Base-by-base conservation (phyloP, 2,888 invertebrate species). In the Eupithecia pulchellata region DNA sequence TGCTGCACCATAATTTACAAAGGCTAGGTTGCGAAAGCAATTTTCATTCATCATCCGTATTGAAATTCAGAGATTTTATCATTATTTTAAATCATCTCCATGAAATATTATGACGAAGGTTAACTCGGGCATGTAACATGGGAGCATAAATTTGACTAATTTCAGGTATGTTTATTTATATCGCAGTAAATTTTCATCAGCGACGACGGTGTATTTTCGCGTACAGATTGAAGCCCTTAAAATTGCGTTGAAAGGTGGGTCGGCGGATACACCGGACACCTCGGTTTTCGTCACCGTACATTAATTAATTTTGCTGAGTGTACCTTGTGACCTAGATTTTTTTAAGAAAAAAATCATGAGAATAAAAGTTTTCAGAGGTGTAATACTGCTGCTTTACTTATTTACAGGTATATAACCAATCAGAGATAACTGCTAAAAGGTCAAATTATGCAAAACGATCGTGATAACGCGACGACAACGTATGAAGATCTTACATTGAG, bases 271-370 rank as follows among this genome's bases (percentile, higher is more conserved):
- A 71, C 68, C 66, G 68, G 64, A 76, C 62, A 65, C 61, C 66
- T 73, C 72, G 75, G 57, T 81, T 77, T 74, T 75, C 76, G 70
- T 79, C 78, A 78, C 77, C 69, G 64, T 66, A 68, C 72, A 75
- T 76, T 74, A 75, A 77, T 77, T 78, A 78, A 74, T 82, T 76
- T 76, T 73, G 69, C 63, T 73, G 75, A 77, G 71, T 75, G 73
- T 80, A 78, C 75, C 69, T 72, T 65, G 78, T 82, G 82, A 84
- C 83, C 84, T 69, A 77, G 30, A 75, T 83, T 80, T 82, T 82
- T 81, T 75, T n/a, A n/a, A n/a, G n/a, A n/a, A n/a, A 77, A 64
- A 79, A 77, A 75, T 80, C 78, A 78, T 66, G 62, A 69, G 72
- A 52, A 52, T 71, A 63, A 68, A 66, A 73, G 73, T 78, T 84